Base-by-base conservation (phyloP, 2,797 vertebrate genomes). In the Salarias fasciatus region DNA sequence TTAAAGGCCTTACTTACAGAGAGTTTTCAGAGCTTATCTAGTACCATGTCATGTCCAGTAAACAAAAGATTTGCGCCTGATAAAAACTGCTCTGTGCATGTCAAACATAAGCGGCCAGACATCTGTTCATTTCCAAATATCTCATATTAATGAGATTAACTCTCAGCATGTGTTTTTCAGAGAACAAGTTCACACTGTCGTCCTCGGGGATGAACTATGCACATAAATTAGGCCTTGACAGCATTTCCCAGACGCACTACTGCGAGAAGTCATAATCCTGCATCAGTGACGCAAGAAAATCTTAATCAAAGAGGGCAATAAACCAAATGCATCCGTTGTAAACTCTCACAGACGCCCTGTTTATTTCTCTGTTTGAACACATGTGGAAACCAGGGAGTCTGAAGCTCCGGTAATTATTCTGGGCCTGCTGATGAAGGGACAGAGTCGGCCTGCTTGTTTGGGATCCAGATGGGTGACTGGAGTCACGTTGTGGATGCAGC, bases 381-480 rank as follows among this genome's bases (percentile, higher is more conserved):
- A 36, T 33, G 18, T 24, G 29, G 7, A 18, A n/a, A 7, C 46
- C 0, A 1, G 61, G 47, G 45, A 35, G 53, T 52, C 35, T 29
- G 37, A 10, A 37, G n/a, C 30, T 33, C 5, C 63, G 43, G 33
- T 57, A 18, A 31, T 41, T 68, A 49, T 69, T 74, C 53, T 69
- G 29, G 30, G 48, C 55, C 72, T 71, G 62, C 59, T 36, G 58
- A 18, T 67, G 57, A 71, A 70, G 37, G 9, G 63, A 73, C 62
- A 31, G 33, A 24, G 42, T n/a, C 14, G 11, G 47, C 63, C 38
- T 1, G 0, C 8, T 63, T 18, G 61, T 69, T 50, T 0, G 6
- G 38, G 69, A 53, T 24, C 14, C 1, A 35, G 15, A 54, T 49
- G 55, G 72, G 37, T 68, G 18, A 73, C 44, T 24, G 36, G 57